Conservation (phyloP, 1,140 invertebrate genomes). For the Leptestheria dahalacensis region DNA sequence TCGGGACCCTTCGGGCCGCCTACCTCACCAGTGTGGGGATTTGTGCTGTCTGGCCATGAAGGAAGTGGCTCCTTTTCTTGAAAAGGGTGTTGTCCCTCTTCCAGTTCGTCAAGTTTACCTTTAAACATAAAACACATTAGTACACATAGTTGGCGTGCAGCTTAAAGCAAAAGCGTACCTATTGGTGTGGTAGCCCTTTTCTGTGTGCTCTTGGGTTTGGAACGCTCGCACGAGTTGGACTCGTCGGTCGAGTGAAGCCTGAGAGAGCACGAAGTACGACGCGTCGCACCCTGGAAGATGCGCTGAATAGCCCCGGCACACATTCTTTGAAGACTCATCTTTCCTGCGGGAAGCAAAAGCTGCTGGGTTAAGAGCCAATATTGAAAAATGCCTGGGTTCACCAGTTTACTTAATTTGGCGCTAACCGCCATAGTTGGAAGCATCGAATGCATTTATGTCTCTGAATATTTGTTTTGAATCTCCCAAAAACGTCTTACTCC, state of each 20-base stretch:
- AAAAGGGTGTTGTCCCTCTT: constrained; percentile 51
- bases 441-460: too few species aligned
- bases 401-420: too few species aligned
- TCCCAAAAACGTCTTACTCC: too few species aligned
- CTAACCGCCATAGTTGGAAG: too few species aligned
- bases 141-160: too few species aligned
- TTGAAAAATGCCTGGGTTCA: too few species aligned
- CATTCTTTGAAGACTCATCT: too few species aligned
- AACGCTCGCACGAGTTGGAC: neutral
- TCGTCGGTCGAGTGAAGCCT: neutral
- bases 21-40: constrained; percentile 85
- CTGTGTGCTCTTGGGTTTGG: neutral
- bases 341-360: too few species aligned
- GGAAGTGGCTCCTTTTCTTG: constrained; percentile 72
- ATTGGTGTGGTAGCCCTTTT: neutral
- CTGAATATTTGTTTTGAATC: too few species aligned
- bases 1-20: constrained; percentile 92
- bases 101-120: constrained; percentile 49
- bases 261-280: neutral
- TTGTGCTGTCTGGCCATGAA: constrained; percentile 71
- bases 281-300: neutral
- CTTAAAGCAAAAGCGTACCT: too few species aligned
- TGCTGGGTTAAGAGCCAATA: too few species aligned
- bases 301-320: too few species aligned
- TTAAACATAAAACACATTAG: constrained; percentile 10